Conservation (phyloP, 2,797 vertebrate genomes). For the Xenopus petersii region DNA sequence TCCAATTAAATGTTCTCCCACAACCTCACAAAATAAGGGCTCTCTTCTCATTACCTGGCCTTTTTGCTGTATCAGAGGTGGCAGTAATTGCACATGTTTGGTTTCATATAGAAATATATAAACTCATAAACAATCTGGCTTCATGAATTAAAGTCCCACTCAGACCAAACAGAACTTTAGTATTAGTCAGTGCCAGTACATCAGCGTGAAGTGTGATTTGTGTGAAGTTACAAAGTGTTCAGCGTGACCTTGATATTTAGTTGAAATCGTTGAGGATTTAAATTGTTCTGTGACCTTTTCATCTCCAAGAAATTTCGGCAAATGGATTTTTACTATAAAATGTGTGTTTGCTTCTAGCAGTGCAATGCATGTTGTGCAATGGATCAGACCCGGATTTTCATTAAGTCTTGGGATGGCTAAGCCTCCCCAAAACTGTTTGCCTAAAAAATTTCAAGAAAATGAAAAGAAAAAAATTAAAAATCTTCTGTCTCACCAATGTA, state of each 20-base stretch:
- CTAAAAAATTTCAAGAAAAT: too few relatives aligned
- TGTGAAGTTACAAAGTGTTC: not conserved
- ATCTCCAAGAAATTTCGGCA: not conserved
- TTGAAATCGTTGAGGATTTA: not conserved
- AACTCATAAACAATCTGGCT: too few relatives aligned
- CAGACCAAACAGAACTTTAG: not conserved
- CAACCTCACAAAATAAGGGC: too few relatives aligned
- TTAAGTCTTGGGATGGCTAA: too few relatives aligned
- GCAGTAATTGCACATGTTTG: too few relatives aligned
- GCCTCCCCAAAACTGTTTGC: too few relatives aligned
- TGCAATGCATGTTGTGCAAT: conserved; percentile 12
- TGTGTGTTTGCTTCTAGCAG: not conserved
- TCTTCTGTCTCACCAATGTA: too few relatives aligned
- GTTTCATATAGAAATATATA: too few relatives aligned
- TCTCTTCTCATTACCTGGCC: too few relatives aligned
- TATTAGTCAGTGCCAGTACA: not conserved
- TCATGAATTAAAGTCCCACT: not conserved
- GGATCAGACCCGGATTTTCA: conserved; percentile 11
- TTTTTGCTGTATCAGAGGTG: too few relatives aligned
- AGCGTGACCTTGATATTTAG: not conserved
- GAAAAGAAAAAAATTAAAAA: too few relatives aligned
- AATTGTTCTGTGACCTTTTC: not conserved
- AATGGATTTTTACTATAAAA: not conserved
- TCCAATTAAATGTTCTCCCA: too few relatives aligned
- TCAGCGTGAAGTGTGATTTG: not conserved